Conservation (phyloP, 1,140 invertebrate species). For the Portunus trituberculatus region DNA sequence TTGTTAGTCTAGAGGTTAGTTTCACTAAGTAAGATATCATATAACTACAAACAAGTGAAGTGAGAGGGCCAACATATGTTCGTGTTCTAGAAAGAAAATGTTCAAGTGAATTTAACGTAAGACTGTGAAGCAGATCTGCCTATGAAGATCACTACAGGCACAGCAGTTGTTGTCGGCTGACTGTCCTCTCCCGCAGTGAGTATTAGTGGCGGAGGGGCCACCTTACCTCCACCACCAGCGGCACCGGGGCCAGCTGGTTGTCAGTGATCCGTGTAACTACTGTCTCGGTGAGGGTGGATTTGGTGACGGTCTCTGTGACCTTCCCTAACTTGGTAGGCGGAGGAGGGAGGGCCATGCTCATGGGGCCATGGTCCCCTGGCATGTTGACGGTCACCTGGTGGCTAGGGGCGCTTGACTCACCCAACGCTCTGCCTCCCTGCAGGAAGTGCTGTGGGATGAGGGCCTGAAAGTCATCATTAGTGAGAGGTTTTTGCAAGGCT, state of each 20-base stretch:
- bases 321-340: slow-evolving; percentile 89
- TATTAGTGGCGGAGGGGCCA: slow-evolving; percentile 59
- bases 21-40: neutral
- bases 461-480: slow-evolving; percentile 95
- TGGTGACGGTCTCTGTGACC: slow-evolving; percentile 93
- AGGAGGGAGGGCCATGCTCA: slow-evolving; percentile 87
- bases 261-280: slow-evolving; percentile 95
- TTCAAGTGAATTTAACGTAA: neutral
- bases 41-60: slow-evolving; percentile 26
- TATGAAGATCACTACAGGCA: slow-evolving; percentile 42
- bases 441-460: slow-evolving; percentile 95
- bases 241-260: slow-evolving; percentile 88
- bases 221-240: slow-evolving; percentile 93
- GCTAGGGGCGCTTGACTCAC: slow-evolving; percentile 80
- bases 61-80: slow-evolving; percentile 32
- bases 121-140: slow-evolving; percentile 10
- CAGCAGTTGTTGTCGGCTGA: neutral
- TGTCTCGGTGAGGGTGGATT: slow-evolving; percentile 96
- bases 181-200: slow-evolving; percentile 69
- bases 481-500: slow-evolving; percentile 85
- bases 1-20: neutral
- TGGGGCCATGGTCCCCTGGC: slow-evolving; percentile 80
- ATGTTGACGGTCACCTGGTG: slow-evolving; percentile 86
- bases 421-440: slow-evolving; percentile 80
- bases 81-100: neutral